Evolutionary conservation across 2,113 vertebrate species (phyloP), one percentile per base, ranked within the genome.

Genomic region (western clawed frog (Xenopus tropicalis)): DNA sequence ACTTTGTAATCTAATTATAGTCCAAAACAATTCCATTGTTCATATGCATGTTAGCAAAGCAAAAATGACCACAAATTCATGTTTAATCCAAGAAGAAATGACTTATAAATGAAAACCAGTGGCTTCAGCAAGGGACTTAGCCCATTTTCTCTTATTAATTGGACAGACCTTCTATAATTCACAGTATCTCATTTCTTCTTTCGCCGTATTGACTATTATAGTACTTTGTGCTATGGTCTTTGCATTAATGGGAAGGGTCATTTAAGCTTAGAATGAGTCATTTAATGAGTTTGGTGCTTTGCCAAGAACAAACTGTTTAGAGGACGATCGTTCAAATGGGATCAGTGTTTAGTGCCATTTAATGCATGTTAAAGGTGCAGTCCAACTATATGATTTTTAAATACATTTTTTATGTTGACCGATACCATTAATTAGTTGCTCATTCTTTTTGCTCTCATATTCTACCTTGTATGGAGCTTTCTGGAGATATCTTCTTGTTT

Each of bases 401-500:
- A 74, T 61, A 68, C 42, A 68, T 68, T 74, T 68, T 74, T 67
- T 74, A 74, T 66, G 23, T 66, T 67, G 72, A 68, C 65, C 65
- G 19, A 11, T 14, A 22, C 5, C 56, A 62, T 44, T 63, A n/a
- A 69, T 69, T 69, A 62, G 43, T 20, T 14, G 11, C 22, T 52
- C 54, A 63, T 22, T 48, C 12, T 22, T 62, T 42, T 13, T n/a
- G 9, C 29, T 12, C 17, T 43, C 19, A 29, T 51, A 44, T 21
- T 56, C 7, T 48, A 22, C 3, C 44, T 24, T 51, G 14, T 48
- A 10, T 52, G 16, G 61, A 51, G 21, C 42, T 17, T 62, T 61
- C 24, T 29, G 11, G 46, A 48, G 44, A 16, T 11, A 22, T 64
- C 17, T 42, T 20, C 14, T 19, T 17, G 61, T 63, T 12, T 17